These are phyloP conservation scores for Julus scandinavius DNA, from an alignment of 2,888 invertebrate species.

Conservation along the genomic window DNA sequence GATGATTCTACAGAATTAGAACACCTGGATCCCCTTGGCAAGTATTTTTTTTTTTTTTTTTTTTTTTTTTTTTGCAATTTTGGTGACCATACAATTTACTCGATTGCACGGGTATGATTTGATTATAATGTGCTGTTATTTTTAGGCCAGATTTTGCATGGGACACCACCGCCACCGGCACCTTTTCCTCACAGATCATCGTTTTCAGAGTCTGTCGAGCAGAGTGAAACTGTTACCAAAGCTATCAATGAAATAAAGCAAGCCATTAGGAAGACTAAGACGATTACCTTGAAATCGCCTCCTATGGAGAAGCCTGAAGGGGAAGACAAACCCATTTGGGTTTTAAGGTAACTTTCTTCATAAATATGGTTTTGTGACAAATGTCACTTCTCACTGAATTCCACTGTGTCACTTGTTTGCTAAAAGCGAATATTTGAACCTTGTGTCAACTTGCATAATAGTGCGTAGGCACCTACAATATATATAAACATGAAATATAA, in stretches of 20 bases:
- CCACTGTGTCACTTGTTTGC: too few relatives aligned
- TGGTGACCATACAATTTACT: background rate
- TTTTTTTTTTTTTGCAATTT: background rate
- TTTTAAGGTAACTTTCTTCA: conserved; percentile 56
- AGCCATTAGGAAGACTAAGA: conserved; percentile 59
- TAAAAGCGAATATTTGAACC: too few relatives aligned
- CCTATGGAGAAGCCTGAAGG: conserved; percentile 55
- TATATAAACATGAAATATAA: background rate
- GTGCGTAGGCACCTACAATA: too few relatives aligned
- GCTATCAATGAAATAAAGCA: conserved; percentile 61
- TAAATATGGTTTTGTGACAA: background rate
- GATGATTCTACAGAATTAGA: conserved; percentile 71
- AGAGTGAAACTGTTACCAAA: conserved; percentile 59
- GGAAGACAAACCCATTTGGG: conserved; percentile 58
- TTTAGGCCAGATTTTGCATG: conserved; percentile 25
- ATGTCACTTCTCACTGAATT: background rate
- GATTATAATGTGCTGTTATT: background rate
- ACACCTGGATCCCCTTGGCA: conserved; percentile 76
- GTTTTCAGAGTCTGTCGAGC: conserved; percentile 20
- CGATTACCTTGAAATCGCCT: conserved; percentile 56
- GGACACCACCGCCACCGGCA: conserved; percentile 55
- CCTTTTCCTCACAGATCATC: conserved; percentile 54
- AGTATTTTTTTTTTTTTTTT: conserved; percentile 56
- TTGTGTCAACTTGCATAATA: too few relatives aligned
- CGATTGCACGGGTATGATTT: background rate